Evolutionary conservation across 2,797 vertebrate genomes (phyloP).

Genomic region (Gymnothorax javanicus): DNA sequence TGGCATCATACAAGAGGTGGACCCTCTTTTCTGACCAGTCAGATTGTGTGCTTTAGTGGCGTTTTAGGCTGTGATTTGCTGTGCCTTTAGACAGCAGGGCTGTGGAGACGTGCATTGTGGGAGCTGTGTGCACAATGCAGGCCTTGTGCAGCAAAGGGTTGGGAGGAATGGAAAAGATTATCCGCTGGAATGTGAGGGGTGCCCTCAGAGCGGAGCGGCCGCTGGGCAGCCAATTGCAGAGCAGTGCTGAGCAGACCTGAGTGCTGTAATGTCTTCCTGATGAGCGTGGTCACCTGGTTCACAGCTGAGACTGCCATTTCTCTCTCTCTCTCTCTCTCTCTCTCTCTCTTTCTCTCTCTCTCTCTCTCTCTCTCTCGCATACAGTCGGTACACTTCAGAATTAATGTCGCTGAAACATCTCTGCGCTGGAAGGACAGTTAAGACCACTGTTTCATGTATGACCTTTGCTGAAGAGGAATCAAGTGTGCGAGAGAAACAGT

Average conservation of each 20-base stretch:
- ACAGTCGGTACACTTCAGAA: conserved; percentile 39
- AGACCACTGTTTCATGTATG: not conserved
- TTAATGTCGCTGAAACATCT: conserved; percentile 30
- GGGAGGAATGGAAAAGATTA: conserved; percentile 62
- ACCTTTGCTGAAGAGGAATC: not conserved
- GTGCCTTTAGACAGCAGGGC: not conserved
- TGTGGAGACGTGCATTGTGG: not conserved
- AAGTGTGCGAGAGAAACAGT: not conserved
- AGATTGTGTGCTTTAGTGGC: not conserved
- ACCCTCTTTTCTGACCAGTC: not conserved
- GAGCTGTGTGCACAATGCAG: conserved; percentile 41
- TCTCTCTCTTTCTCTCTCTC: not conserved
- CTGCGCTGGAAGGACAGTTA: not conserved
- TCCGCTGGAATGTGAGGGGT: conserved; percentile 59
- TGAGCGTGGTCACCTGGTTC: conserved; percentile 52
- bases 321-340: conserved; percentile 13
- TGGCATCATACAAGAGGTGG: not conserved
- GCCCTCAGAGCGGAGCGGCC: conserved; percentile 51
- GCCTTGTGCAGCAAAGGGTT: conserved; percentile 40
- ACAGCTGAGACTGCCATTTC: conserved; percentile 42
- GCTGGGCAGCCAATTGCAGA: conserved; percentile 50
- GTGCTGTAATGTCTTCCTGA: conserved; percentile 59
- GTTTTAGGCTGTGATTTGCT: not conserved
- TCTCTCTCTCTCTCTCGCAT: conserved; percentile 36
- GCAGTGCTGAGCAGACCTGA: conserved; percentile 30